Conservation (phyloP, 2,888 invertebrate species). For the Catocala fraxini region DNA sequence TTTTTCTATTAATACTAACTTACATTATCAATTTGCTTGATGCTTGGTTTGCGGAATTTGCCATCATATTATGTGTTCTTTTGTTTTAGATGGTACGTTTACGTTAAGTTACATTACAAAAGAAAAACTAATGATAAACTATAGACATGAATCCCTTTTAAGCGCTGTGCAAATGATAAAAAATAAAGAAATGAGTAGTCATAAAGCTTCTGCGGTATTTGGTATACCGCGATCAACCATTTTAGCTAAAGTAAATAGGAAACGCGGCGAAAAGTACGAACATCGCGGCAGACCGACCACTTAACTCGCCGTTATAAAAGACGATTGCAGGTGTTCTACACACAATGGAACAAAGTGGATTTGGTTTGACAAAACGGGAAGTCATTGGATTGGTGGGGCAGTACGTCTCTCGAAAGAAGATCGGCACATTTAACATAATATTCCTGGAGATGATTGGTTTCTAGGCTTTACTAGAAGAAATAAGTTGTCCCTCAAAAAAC, state of each 20-base stretch:
- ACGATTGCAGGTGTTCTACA: too few species aligned
- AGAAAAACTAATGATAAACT: not conserved
- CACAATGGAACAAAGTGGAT: not conserved
- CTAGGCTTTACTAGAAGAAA: too few species aligned
- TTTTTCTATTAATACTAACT: too few species aligned
- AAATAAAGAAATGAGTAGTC: not conserved
- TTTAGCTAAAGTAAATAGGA: not conserved
- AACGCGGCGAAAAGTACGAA: not conserved
- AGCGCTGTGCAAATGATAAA: not conserved
- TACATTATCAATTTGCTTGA: too few species aligned
- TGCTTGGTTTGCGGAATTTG: too few species aligned
- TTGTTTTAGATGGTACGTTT: slow-evolving; percentile 1
- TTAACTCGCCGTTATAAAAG: not conserved
- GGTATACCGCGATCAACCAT: not conserved
- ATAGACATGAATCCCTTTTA: not conserved
- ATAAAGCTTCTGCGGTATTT: not conserved
- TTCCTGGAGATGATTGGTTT: too few species aligned
- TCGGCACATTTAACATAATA: too few species aligned
- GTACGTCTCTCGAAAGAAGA: too few species aligned
- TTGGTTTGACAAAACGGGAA: not conserved
- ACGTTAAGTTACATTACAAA: too few species aligned
- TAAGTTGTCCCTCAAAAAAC: too few species aligned
- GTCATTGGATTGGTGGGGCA: too few species aligned
- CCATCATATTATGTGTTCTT: not conserved
- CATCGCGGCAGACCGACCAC: not conserved